Percentiles rank a stretch among this genome's conserved stretches.
Conservation (phyloP, 2,797 vertebrate genomes). For the Paedocypris micromegethes region DNA sequence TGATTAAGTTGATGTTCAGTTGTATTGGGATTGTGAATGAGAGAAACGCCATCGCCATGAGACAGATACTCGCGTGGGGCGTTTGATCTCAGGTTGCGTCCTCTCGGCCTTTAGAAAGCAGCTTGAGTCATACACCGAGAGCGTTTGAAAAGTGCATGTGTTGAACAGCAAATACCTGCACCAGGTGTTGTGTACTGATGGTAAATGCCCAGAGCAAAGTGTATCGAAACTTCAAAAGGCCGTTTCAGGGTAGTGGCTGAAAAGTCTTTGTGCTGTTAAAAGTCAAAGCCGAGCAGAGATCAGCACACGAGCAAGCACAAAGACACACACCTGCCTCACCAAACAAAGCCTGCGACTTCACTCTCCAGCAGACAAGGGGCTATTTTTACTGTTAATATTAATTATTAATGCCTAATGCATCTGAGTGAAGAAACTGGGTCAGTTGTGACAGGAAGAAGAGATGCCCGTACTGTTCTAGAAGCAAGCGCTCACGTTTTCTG, state of each 20-base stretch:
- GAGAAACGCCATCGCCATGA: conserved; percentile 13
- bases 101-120: neutral
- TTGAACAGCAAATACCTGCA: conserved; percentile 14
- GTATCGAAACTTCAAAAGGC: conserved; percentile 36
- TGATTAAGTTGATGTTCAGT: no score
- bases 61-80: conserved; percentile 10
- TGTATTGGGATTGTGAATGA: conserved; percentile 8
- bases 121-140: no score
- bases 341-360: conserved; percentile 15
- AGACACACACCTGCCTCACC: conserved; percentile 38
- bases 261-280: conserved; percentile 33
- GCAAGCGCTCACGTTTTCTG: neutral
- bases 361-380: neutral
- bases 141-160: conserved; percentile 7
- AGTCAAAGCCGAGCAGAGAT: conserved; percentile 16
- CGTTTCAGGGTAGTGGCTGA: conserved; percentile 27
- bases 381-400: conserved; percentile 10
- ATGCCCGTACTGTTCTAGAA: conserved; percentile 19
- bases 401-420: conserved; percentile 1
- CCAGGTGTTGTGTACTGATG: conserved; percentile 30
- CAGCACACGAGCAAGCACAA: conserved; percentile 29
- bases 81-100: conserved; percentile 13
- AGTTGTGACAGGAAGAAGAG: conserved; percentile 12
- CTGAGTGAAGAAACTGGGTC: conserved; percentile 1
- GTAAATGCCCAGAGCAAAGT: conserved; percentile 29